phyloP scores from a whole-genome alignment of 1,140 invertebrate genomes.

The Homarus americanus region DNA sequence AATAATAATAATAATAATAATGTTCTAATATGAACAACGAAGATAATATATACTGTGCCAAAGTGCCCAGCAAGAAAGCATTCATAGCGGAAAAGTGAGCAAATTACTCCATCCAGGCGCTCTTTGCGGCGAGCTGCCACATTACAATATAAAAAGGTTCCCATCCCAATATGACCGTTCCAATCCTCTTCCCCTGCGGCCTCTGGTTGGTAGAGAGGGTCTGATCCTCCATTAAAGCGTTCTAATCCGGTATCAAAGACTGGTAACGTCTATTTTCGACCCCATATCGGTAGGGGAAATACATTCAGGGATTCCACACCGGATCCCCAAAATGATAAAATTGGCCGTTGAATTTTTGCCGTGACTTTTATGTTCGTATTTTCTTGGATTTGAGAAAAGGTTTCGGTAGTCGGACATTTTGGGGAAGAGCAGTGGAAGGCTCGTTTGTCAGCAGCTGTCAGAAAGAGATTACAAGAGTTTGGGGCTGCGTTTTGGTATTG shows the following conservation, averaged over 20 bases:
- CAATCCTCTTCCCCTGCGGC: slow-evolving; percentile 7
- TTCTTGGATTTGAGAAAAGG: not conserved
- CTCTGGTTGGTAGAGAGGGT: slow-evolving; percentile 43
- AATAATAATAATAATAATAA: no score
- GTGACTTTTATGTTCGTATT: not conserved
- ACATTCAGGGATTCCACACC: slow-evolving; percentile 12
- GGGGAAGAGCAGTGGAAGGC: no score
- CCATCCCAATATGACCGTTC: slow-evolving; percentile 25
- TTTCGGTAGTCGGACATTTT: not conserved
- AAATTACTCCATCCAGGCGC: slow-evolving; percentile 21
- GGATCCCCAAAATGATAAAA: not conserved
- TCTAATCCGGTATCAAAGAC: slow-evolving; percentile 57
- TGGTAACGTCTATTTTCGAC: slow-evolving; percentile 49
- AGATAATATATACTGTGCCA: no score
- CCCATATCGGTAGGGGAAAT: slow-evolving; percentile 18
- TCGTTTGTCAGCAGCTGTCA: no score
- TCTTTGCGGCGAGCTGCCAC: not conserved
- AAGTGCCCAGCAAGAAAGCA: no score
- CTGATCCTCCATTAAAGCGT: slow-evolving; percentile 53
- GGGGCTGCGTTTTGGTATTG: not conserved
- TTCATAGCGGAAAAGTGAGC: not conserved
- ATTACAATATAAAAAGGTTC: slow-evolving; percentile 62
- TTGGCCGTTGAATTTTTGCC: not conserved
- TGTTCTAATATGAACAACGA: no score
- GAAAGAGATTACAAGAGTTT: not conserved